phyloP scores from a whole-genome alignment of 2,888 invertebrate species.

The Drosophila mercatorum region DNA sequence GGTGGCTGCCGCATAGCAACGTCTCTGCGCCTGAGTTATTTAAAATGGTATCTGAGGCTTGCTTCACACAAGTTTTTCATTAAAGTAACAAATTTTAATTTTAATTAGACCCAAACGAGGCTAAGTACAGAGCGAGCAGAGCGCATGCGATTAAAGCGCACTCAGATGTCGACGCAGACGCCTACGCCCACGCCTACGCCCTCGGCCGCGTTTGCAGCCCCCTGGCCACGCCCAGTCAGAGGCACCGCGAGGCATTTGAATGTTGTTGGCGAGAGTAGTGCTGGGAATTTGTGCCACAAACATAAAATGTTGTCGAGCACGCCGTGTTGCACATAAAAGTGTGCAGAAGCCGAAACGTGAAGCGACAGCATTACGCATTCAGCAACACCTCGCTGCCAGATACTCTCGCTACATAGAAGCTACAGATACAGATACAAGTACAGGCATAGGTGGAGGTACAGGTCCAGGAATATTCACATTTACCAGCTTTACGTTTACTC shows the following conservation, averaged over 20 bases:
- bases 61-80: conserved; percentile 66
- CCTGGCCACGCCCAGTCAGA: conserved; percentile 13
- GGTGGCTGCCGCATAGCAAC: conserved; percentile 9
- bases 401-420: conserved; percentile 19
- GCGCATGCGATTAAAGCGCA: conserved; percentile 32
- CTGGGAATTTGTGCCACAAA: conserved; percentile 34
- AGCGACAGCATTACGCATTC: conserved; percentile 59
- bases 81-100: conserved; percentile 76
- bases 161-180: conserved; percentile 9
- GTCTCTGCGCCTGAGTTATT: conserved; percentile 44
- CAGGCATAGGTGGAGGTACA: conserved; percentile 4
- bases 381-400: conserved; percentile 59
- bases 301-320: conserved; percentile 70
- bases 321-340: conserved; percentile 67
- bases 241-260: conserved; percentile 17
- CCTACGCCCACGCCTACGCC: neutral
- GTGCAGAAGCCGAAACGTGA: conserved; percentile 51
- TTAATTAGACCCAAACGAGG: conserved; percentile 80
- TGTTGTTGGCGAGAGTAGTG: conserved; percentile 16
- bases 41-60: conserved; percentile 55
- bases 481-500: conserved; percentile 65
- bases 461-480: conserved; percentile 55
- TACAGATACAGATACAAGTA: neutral
- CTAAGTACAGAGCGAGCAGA: conserved; percentile 38
- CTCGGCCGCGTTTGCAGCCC: neutral